Base-by-base conservation (phyloP, 2,888 invertebrate genomes). In the Xestia xanthographa region DNA sequence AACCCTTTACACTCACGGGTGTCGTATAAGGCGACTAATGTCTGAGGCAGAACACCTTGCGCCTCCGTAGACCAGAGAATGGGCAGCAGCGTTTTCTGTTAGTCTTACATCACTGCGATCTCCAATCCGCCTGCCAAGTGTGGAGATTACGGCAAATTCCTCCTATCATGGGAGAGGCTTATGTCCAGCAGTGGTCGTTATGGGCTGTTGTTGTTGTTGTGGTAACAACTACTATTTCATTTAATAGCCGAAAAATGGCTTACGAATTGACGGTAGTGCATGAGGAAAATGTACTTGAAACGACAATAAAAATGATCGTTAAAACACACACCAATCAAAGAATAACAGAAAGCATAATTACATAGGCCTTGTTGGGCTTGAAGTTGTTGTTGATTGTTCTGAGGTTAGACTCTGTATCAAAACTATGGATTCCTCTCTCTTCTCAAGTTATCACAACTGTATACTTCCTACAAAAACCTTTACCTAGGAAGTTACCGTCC, bases 401-500 rank as follows among this genome's bases (percentile, higher is more conserved):
- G 20, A 41, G 26, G 41, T 58, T 26, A 8, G 38, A 41, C 12
- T 38, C 17, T 20, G n/a, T 11, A 34, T 20, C 50, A n/a, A 53
- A 20, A 67, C 6, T 22, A 66, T 29, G 1, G 1, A 43, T 29
- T 72, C 17, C 2, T 34, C 20, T 34, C 0, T 17, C 14, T 53
- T 5, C 1, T 2, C 6, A 53, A 53, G 22, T 62, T 22, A 78
- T 20, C 14, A 41, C 34, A 53, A 38, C 34, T 11, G 5, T 41
- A 45, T 26, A 41, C 43, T 58, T 72, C 56, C 48, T 48, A 63
- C 53, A 66, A 56, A 82, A 76, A 53, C 48, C 41, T 53, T 69
- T 53, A 26, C 34, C 34, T 41, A 56, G 41, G 53, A 60, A 70
- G 50, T 80, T 77, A 68, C 12, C 56, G n/a, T 68, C 68, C 26